A percentile compares a stretch with the other conserved stretches of the same genome.
These are phyloP conservation scores for Adelosebastes latens DNA, from an alignment of 2,797 vertebrate genomes.

Conservation along the genomic window DNA sequence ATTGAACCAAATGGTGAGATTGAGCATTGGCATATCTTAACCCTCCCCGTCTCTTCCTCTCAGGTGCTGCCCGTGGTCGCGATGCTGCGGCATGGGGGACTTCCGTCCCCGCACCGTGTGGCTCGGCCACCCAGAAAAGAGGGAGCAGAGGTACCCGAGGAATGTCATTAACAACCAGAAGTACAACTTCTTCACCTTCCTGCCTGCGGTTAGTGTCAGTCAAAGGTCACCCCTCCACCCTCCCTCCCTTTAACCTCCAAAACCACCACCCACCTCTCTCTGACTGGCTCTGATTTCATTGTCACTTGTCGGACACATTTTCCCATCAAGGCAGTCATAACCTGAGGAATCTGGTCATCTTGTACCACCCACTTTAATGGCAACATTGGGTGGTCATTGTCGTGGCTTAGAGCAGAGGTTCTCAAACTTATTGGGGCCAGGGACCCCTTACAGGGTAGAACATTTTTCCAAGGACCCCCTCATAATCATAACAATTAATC, in stretches of 20 bases:
- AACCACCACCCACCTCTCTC: constrained; percentile 17
- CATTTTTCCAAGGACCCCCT: no score
- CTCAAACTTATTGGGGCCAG: neutral
- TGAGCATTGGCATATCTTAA: neutral
- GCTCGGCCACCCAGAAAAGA: constrained; percentile 97
- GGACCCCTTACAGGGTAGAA: no score
- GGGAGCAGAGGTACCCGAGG: constrained; percentile 95
- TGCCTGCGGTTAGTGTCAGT: constrained; percentile 89
- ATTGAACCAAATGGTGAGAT: neutral
- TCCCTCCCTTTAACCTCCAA: neutral
- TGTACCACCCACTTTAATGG: no score
- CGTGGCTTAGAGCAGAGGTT: no score
- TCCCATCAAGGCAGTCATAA: neutral
- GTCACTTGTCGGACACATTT: neutral
- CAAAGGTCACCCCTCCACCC: constrained; percentile 46
- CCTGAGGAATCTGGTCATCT: neutral
- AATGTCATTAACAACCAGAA: constrained; percentile 99
- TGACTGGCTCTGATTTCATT: neutral
- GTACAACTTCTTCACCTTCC: constrained; percentile 98
- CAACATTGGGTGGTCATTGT: neutral
- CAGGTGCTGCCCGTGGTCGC: constrained; percentile 94
- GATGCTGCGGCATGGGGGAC: constrained; percentile 94
- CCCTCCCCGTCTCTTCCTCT: neutral
- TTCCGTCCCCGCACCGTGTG: constrained; percentile 94
- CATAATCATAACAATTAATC: no score